Percentiles rank a stretch among this genome's conserved stretches.
These are phyloP conservation scores for Carassius carassius DNA, from an alignment of 2,113 vertebrate genomes.

Conservation along the genomic window DNA sequence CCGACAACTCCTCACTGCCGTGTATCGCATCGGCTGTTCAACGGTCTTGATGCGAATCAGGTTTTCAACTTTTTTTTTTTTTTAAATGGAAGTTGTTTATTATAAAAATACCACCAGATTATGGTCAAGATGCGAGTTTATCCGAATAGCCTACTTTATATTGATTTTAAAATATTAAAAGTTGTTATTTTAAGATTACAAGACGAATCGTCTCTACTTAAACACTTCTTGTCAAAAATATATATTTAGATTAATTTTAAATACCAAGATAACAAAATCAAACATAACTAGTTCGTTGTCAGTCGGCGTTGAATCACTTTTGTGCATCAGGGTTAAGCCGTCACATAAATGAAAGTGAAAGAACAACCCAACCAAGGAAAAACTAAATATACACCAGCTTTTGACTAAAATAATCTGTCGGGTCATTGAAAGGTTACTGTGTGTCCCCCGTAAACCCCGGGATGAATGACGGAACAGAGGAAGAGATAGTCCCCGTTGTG, in stretches of 20 bases:
- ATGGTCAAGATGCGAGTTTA: background rate
- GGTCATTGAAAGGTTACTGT: background rate
- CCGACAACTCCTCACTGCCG: too few species aligned
- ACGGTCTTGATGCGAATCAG: constrained; percentile 15
- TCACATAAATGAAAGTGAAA: constrained; percentile 25
- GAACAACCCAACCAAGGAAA: background rate
- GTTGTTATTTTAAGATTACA: background rate
- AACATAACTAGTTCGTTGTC: background rate
- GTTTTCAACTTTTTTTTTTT: constrained; percentile 33
- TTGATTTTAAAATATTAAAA: background rate
- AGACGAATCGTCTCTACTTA: background rate
- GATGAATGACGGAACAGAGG: constrained; percentile 60
- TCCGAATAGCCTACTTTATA: background rate
- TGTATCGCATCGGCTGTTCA: background rate
- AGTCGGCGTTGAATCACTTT: background rate
- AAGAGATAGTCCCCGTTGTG: constrained; percentile 1
- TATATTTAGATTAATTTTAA: background rate
- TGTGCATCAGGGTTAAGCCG: background rate
- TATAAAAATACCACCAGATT: background rate
- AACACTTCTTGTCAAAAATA: background rate
- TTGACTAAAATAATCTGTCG: background rate
- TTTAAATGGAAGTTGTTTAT: constrained; percentile 16
- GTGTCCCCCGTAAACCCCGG: background rate
- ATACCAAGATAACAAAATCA: background rate
- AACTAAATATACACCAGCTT: background rate